Evolutionary conservation across 2,797 vertebrate species (phyloP).

Genomic region (Halcyon smyrnensis): DNA sequence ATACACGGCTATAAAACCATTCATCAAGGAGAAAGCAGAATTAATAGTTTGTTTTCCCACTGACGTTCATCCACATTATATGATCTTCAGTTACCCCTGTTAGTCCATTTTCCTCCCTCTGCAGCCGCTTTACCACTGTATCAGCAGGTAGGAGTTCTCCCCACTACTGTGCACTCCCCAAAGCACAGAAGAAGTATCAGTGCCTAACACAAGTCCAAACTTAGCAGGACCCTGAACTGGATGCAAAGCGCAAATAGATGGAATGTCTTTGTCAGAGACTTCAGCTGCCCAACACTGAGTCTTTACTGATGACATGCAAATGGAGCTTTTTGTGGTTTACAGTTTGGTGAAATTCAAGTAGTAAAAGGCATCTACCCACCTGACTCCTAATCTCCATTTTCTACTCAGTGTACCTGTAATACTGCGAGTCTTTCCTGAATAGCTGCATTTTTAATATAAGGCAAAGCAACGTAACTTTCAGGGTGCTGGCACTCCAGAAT

Average conservation of each 20-base stretch:
- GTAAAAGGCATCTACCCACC: neutral
- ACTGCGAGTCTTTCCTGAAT: neutral
- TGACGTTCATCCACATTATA: neutral
- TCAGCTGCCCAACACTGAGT: neutral
- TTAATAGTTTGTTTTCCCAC: neutral
- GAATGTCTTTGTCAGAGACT: neutral
- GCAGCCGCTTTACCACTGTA: neutral
- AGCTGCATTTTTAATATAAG: neutral
- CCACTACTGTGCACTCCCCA: neutral
- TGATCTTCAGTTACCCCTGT: neutral
- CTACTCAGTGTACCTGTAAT: neutral
- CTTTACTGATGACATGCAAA: neutral
- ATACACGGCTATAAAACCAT: neutral
- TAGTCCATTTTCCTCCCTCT: neutral
- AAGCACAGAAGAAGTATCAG: neutral
- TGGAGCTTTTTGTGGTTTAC: neutral
- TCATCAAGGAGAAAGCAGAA: neutral
- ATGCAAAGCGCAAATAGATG: accelerated
- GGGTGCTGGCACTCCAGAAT: neutral
- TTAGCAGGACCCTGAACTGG: neutral
- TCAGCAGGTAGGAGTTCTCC: neutral
- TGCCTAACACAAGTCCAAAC: neutral
- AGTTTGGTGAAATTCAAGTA: neutral
- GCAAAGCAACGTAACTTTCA: neutral
- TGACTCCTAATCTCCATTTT: neutral